Evolutionary conservation across 2,888 invertebrate genomes (phyloP).

Genomic region (Oscheius onirici): DNA sequence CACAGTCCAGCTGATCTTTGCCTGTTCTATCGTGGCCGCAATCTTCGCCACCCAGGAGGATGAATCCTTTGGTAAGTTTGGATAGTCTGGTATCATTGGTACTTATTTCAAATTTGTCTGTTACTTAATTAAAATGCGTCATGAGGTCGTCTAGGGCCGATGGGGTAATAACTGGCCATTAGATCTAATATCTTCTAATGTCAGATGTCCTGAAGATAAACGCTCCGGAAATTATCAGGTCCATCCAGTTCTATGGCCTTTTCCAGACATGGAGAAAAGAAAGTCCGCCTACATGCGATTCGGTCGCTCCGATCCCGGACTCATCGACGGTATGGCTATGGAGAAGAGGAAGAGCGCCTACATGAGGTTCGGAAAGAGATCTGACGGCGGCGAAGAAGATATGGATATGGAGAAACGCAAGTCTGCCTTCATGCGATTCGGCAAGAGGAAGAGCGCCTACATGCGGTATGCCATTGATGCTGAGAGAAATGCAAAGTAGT

Average conservation of each 20-base stretch:
- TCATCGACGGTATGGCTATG: conserved; percentile 36
- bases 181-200: conserved; percentile 16
- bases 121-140: background rate
- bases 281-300: conserved; percentile 66
- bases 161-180: conserved; percentile 8
- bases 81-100: background rate
- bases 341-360: conserved; percentile 60
- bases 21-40: conserved; percentile 15
- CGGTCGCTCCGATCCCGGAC: conserved; percentile 54
- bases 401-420: conserved; percentile 45
- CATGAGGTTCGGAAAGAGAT: conserved; percentile 61
- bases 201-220: background rate
- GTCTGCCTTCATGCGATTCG: conserved; percentile 33
- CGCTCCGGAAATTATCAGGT: background rate
- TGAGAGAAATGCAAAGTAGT: background rate
- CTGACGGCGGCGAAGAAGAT: conserved; percentile 42
- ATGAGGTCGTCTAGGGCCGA: background rate
- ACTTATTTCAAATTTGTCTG: background rate
- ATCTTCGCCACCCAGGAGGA: conserved; percentile 17
- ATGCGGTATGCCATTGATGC: conserved; percentile 48
- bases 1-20: conserved; percentile 21
- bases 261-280: conserved; percentile 59
- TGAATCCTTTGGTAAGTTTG: conserved; percentile 21
- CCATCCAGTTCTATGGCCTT: background rate
- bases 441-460: conserved; percentile 60